Evolutionary conservation across 1,140 invertebrate species (phyloP), one percentile per base, ranked within the genome.

Genomic region (Drosophila oshimai): DNA sequence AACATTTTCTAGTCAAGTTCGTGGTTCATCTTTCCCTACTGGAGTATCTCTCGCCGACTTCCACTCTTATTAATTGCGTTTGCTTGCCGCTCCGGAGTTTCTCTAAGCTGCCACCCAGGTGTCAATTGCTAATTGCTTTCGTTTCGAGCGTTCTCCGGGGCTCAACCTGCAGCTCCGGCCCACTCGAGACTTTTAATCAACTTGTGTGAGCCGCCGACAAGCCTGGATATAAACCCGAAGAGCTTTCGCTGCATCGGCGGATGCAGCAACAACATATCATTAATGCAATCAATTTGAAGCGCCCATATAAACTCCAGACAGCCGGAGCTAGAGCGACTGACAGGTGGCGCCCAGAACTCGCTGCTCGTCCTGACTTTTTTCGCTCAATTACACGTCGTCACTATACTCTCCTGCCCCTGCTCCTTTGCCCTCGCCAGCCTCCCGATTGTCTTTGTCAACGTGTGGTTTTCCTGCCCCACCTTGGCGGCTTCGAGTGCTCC

Each of bases 101-200:
- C 34, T 47, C 67, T 73, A 47, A 49, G 53, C 47, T 72, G 37
- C 58, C 71, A 68, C 24, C 42, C 51, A 62, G 34, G 49, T 65
- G 58, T 72, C 68, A 73, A 73, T 73, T 73, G 70, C 68, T 73
- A 73, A 73, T 73, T 72, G 58, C 68, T 65, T 72, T 65, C 68
- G 22, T 54, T 62, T 47, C 15, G 42, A 71, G 34, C 20, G 12
- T 34, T 67, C 34, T 39, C 10, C 47, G 3, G 54, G 26, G 12
- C 18, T 42, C 28, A 13, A 3, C 26, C 65, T 5, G 54, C 51
- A 58, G 26, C 42, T 31, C 47, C 26, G 17, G 10, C 13, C 20
- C 44, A 39, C 36, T 64, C 12, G 70, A 26, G 58, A 50, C 51
- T 64, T 74, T 74, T 74, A 74, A 72, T 72, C 69, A 73, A 72